These are phyloP conservation scores for Drosophila nannoptera DNA, from an alignment of 1,140 invertebrate species.

Conservation along the genomic window DNA sequence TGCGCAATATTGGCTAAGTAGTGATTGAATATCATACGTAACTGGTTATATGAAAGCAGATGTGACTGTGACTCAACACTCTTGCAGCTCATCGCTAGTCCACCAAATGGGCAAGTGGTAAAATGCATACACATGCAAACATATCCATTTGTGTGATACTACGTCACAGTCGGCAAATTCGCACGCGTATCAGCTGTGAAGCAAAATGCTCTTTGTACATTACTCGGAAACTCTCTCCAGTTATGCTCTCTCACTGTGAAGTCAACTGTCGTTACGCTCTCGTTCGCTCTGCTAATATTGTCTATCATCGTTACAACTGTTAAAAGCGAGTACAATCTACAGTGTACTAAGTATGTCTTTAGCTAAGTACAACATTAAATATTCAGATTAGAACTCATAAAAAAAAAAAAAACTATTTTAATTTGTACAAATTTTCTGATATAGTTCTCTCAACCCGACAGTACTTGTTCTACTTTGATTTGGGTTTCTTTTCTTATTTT, in stretches of 20 bases:
- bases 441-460: no score
- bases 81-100: not conserved
- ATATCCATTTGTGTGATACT: not conserved
- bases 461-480: no score
- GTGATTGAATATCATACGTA: not conserved
- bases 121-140: not conserved
- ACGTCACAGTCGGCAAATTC: conserved; percentile 21
- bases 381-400: not conserved
- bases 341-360: conserved; percentile 1
- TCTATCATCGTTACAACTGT: conserved; percentile 47
- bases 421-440: no score
- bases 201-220: conserved; percentile 10
- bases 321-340: conserved; percentile 3
- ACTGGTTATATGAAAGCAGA: not conserved
- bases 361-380: not conserved
- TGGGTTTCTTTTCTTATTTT: no score
- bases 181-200: conserved; percentile 34
- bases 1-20: not conserved
- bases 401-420: no score
- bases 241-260: not conserved
- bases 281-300: conserved; percentile 3
- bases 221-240: conserved; percentile 8
- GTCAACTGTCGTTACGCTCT: conserved; percentile 6
- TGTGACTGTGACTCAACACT: not conserved
- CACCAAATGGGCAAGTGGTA: not conserved